Base-by-base conservation (phyloP, 2,113 vertebrate genomes). In the Cryptotis parvus region DNA sequence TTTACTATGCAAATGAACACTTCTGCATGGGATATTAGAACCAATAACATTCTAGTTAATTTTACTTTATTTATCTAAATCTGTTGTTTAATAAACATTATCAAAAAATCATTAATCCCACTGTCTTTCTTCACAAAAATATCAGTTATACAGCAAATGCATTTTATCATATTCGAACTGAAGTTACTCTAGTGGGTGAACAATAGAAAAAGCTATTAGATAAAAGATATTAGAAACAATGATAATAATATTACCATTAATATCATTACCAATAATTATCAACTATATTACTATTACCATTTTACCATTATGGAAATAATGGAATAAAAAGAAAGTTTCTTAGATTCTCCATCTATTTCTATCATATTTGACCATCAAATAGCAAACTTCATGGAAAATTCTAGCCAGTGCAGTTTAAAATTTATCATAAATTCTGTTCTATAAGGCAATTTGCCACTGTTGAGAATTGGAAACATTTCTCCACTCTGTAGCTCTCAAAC, bases 91-190 rank as follows among this genome's bases (percentile, higher is more conserved):
- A 14, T 82, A 9, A 91, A 4, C 29, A 89, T 84, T 73, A 63
- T 45, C 75, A 33, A 92, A 85, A 88, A 91, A 84, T 63, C n/a
- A 90, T 87, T 82, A 70, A 76, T 90, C 29, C 27, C n/a, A 87
- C 4, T 41, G 14, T 15, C 52, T 79, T 43, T 58, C 61, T 68
- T 91, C 82, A 89, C 12, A 84, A 87, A 91, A 94, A 89, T 58
- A 63, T 6, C 78, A 63, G 70, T 75, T 91, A 90, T 90, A 6
- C 75, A 85, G 91, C 33, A 91, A 94, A 87, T 18, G 29, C 20
- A 80, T 89, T 84, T 94, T 78, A 81, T 94, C 31, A 93, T 89
- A 94, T 81, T 81, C 33, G 90, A 75, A 87, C 2, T 94, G 41
- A 92, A 93, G 90, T 91, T 84, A n/a, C 39, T 94, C 45, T 90